Evolutionary conservation across 2,797 vertebrate species (phyloP), one percentile per base, ranked within the genome.

Genomic region (Lindbergichthys nudifrons): DNA sequence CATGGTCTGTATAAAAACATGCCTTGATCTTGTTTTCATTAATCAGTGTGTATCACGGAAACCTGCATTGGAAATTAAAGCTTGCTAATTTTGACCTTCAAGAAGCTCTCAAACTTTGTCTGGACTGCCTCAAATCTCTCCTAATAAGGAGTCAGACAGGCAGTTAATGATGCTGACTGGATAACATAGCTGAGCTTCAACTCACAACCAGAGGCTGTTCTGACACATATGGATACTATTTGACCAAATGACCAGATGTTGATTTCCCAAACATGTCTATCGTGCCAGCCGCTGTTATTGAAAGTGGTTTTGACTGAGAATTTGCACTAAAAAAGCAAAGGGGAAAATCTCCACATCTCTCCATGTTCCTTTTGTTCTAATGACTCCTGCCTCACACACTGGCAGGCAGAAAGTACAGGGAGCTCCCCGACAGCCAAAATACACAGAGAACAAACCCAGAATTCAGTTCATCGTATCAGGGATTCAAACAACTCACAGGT

Each of bases 241-340:
- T 89, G 83, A 82, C 85, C 77, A 88, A 89, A 89, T 86, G 86
- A 84, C 85, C 88, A 89, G 88, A 90, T 91, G 89, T 71, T 88
- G 78, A 89, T 88, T 91, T 90, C 86, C 77, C 78, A 88, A 89
- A 88, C 82, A 88, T 77, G 72, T 81, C 79, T 81, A 71, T 82
- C 61, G 64, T 85, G 79, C 84, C 85, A 91, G 81, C 61, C 42
- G 21, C 74, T 87, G 77, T 87, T 88, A 79, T 74, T 89, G 76
- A 78, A 85, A 75, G 70, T 70, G 30, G 69, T 75, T 88, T 73
- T 50, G 59, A 88, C 80, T 11, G 66, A 77, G 69, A 80, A 73
- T 76, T 79, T 78, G 67, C 56, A 71, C 69, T 42, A 71, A 77
- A 79, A 70, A 52, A 76, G 48, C 5, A 73, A 54, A 58, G 43